Evolutionary conservation across 2,888 invertebrate species (phyloP), one percentile per base, ranked within the genome.

Genomic region (Troilus luridus): DNA sequence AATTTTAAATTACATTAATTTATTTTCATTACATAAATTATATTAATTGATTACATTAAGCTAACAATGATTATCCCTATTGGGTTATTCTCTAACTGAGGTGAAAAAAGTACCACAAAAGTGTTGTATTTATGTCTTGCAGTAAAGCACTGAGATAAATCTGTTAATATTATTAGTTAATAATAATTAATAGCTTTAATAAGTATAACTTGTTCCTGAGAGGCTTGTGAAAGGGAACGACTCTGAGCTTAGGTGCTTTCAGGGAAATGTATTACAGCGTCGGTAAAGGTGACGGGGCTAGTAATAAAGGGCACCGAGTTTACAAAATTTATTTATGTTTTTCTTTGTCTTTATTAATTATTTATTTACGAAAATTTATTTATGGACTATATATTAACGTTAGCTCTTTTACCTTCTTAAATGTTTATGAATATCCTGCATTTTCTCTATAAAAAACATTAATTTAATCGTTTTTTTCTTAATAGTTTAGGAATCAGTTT

Each of bases 231-330:
- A 77, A 77, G 41, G 19, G 27, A 41, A 17, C 27, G 17, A 8
- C 17, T 7, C 41, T 17, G 12, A 7, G 17, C 17, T 77, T 17
- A 41, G 41, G 8, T 17, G 27, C 72, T 77, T 56, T 85, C 56
- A n/a, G n/a, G 56, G 85, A 54, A 58, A 85, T 21, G 54, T 56
- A n/a, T 56, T 85, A 85, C n/a, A n/a, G n/a, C 5, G 85, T 10
- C 21, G 54, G 54, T 85, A 54, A 85, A 85, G 21, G 56, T 58
- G 56, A 56, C 56, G 56, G 41, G 56, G 56, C n/a, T 8, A 19
- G 72, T 77, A 85, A 85, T 85, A 85, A 85, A 85, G 85, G 85
- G 12, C 72, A 56, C 21, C 11, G 56, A 58, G 85, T 9, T 58
- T 85, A 85, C 5, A 12, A 11, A 11, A 85, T 85, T 85, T 58